Conservation (phyloP, 2,888 invertebrate genomes). For the Heliothis peltigera region DNA sequence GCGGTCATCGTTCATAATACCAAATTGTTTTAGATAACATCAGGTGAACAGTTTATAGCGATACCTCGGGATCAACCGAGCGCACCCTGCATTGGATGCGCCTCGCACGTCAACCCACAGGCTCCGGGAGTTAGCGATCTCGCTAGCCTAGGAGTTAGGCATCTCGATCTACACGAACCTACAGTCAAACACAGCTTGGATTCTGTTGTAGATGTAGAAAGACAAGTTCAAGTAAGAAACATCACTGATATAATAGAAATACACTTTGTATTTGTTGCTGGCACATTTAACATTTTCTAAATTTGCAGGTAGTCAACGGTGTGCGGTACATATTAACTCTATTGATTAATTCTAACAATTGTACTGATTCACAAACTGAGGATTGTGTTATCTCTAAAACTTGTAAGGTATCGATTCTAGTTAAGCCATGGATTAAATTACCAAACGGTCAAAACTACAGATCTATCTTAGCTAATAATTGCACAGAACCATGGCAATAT, state of each 20-base stretch:
- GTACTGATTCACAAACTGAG: conserved; percentile 72
- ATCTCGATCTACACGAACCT: conserved; percentile 81
- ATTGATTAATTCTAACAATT: conserved; percentile 86
- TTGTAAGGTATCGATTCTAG: conserved; percentile 91
- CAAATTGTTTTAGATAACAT: conserved; percentile 75
- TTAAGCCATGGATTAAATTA: conserved; percentile 91
- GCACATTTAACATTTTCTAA: conserved; percentile 5
- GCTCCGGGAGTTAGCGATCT: conserved; percentile 87
- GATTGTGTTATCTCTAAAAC: conserved; percentile 76
- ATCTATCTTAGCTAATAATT: conserved; percentile 91
- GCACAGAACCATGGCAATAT: conserved; percentile 90
- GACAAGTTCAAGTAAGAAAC: conserved; percentile 87
- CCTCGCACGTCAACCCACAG: conserved; percentile 84
- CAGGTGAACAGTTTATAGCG: conserved; percentile 88
- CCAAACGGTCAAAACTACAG: conserved; percentile 90
- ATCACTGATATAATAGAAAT: not conserved
- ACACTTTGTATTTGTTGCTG: not conserved
- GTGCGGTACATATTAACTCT: conserved; percentile 89
- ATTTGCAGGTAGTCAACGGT: conserved; percentile 90
- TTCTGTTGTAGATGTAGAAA: conserved; percentile 86
- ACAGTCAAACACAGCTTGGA: conserved; percentile 79
- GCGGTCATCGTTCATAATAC: not conserved
- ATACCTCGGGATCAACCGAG: conserved; percentile 74
- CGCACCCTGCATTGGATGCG: conserved; percentile 87
- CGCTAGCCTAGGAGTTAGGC: conserved; percentile 84